Conservation (phyloP, 2,888 invertebrate species). For the Empis livida region DNA sequence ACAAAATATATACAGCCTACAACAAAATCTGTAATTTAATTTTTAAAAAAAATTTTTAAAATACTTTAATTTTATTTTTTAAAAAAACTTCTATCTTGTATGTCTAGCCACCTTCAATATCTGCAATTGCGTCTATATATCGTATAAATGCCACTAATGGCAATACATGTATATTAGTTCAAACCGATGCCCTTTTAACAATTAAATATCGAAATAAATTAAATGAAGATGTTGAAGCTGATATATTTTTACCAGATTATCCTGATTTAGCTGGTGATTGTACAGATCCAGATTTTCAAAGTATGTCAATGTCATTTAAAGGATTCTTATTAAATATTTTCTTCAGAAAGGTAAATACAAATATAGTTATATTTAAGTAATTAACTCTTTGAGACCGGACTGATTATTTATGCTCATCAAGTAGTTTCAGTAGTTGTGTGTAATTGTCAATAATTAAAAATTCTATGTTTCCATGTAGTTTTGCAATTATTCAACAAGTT, state of each 20-base stretch:
- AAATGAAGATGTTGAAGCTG: constrained; percentile 51
- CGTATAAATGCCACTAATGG: constrained; percentile 55
- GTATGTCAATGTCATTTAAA: constrained; percentile 59
- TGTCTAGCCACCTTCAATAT: neutral
- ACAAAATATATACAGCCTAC: neutral
- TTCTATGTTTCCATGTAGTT: no score
- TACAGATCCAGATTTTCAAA: constrained; percentile 58
- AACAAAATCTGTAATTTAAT: neutral
- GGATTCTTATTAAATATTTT: constrained; percentile 60
- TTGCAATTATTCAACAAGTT: no score
- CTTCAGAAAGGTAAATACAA: constrained; percentile 64
- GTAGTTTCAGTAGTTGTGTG: no score
- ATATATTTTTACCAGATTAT: constrained; percentile 61
- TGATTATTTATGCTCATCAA: no score
- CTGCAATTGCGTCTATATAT: constrained; percentile 45
- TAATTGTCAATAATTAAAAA: no score
- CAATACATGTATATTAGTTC: constrained; percentile 65
- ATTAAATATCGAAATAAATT: constrained; percentile 57
- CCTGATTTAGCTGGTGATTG: constrained; percentile 62
- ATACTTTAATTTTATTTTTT: neutral
- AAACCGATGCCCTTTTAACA: constrained; percentile 61
- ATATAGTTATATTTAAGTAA: no score
- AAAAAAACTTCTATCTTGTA: no score
- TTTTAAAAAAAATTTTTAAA: neutral
- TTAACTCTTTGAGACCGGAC: no score